Evolutionary conservation across 2,797 vertebrate species (phyloP).

Genomic region (Trachops cirrhosus): DNA sequence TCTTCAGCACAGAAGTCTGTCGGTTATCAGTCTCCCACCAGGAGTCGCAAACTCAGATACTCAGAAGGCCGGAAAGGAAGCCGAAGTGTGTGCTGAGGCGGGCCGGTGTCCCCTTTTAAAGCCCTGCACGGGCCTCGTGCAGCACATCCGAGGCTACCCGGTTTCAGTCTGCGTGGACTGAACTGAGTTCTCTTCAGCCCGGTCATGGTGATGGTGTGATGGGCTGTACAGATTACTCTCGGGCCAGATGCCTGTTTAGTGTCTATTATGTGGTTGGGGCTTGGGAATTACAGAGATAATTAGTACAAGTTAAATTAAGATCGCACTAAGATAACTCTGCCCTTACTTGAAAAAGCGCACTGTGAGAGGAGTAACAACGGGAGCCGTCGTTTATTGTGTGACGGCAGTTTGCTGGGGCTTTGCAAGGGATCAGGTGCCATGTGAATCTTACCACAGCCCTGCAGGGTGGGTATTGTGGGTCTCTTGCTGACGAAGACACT

Average conservation of each 20-base stretch:
- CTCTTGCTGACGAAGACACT: neutral
- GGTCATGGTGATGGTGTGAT: neutral
- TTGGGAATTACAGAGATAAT: neutral
- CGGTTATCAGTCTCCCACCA: neutral
- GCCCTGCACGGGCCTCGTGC: neutral
- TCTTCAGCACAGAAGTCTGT: no score
- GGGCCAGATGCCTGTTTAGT: neutral
- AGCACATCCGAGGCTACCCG: neutral
- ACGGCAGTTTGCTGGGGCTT: neutral
- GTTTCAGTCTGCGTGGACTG: neutral
- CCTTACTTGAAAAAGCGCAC: neutral
- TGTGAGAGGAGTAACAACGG: neutral
- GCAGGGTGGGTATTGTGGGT: neutral
- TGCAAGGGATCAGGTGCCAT: neutral
- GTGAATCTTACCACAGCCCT: neutral
- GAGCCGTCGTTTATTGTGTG: neutral
- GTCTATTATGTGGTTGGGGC: neutral
- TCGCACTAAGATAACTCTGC: neutral
- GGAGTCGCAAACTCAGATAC: neutral
- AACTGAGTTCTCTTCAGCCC: neutral
- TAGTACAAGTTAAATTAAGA: neutral
- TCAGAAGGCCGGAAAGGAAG: neutral
- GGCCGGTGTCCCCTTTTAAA: neutral
- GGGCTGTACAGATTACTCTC: neutral
- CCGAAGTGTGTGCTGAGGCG: neutral